Evolutionary conservation across 64 coral and sea anemone species (phyloP).

Genomic region (Orbicella faveolata): DNA sequence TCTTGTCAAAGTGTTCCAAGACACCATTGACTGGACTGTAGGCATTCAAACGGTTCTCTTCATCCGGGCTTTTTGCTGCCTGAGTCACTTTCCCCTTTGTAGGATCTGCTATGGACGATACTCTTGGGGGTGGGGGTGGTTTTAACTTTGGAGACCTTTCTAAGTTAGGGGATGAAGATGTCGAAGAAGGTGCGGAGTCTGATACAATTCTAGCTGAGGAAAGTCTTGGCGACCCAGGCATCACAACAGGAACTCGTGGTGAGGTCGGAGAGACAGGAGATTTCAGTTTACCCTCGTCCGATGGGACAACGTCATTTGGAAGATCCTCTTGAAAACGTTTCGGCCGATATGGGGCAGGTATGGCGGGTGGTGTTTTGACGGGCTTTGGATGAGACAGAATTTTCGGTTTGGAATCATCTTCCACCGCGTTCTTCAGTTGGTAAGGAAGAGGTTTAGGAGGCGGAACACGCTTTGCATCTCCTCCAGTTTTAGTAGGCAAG

Average conservation of each 20-base stretch:
- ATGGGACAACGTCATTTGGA: background rate
- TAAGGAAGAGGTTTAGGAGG: slow-evolving; percentile 47
- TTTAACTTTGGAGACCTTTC: background rate
- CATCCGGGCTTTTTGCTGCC: background rate
- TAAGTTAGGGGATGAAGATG: background rate
- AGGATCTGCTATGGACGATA: slow-evolving; percentile 29
- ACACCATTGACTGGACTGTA: slow-evolving; percentile 31
- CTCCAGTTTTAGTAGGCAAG: background rate
- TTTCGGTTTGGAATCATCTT: background rate
- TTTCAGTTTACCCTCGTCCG: background rate
- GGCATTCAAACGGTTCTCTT: background rate
- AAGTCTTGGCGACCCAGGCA: slow-evolving; percentile 5
- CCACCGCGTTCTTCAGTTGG: background rate
- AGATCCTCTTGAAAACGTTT: background rate
- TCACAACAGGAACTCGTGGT: background rate
- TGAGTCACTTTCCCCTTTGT: background rate
- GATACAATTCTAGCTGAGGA: background rate
- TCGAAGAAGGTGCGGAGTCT: background rate
- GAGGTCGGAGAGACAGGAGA: background rate
- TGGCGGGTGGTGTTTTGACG: background rate
- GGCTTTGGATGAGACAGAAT: background rate
- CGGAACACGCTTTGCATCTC: background rate
- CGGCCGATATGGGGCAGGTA: background rate
- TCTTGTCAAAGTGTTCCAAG: background rate
- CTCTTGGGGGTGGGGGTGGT: slow-evolving; percentile 48